These are phyloP conservation scores for Charina bottae DNA, from an alignment of 2,113 vertebrate species.

Conservation along the genomic window DNA sequence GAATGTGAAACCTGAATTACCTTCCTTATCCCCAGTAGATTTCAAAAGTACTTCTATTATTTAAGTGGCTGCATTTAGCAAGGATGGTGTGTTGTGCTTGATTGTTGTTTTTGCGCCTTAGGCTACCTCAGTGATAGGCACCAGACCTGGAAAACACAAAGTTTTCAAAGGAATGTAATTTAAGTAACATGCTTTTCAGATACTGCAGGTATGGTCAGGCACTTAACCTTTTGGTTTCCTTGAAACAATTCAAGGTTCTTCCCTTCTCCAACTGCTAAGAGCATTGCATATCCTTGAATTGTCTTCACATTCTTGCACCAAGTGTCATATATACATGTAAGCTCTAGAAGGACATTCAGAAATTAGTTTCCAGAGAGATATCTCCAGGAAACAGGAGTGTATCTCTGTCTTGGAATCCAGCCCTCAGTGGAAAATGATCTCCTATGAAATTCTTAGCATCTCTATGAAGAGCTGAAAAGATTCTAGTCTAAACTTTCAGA, in stretches of 20 bases:
- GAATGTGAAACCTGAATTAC: neutral
- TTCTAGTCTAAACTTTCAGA: neutral
- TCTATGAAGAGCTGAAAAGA: neutral
- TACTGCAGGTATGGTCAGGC: constrained; percentile 14
- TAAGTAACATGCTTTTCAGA: constrained; percentile 25
- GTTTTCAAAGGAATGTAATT: constrained; percentile 47
- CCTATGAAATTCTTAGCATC: neutral
- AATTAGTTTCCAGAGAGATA: neutral
- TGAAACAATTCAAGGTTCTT: neutral
- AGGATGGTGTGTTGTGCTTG: constrained; percentile 15
- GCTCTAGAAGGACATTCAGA: neutral
- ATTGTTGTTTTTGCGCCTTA: constrained; percentile 6
- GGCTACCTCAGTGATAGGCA: constrained; percentile 22
- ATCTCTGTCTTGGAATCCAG: neutral
- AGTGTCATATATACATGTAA: neutral
- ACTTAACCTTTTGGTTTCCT: neutral
- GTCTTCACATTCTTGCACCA: neutral
- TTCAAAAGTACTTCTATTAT: constrained; percentile 30
- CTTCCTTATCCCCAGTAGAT: constrained; percentile 13
- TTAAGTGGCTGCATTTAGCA: constrained; percentile 31
- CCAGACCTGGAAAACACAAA: constrained; percentile 27
- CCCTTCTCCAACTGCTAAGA: neutral
- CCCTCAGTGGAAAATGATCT: neutral
- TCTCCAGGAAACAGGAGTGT: neutral
- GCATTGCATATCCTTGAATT: neutral